Percentiles rank a stretch among this genome's conserved stretches.
These are phyloP conservation scores for Formica selysi DNA, from an alignment of 1,140 invertebrate genomes.

Conservation along the genomic window DNA sequence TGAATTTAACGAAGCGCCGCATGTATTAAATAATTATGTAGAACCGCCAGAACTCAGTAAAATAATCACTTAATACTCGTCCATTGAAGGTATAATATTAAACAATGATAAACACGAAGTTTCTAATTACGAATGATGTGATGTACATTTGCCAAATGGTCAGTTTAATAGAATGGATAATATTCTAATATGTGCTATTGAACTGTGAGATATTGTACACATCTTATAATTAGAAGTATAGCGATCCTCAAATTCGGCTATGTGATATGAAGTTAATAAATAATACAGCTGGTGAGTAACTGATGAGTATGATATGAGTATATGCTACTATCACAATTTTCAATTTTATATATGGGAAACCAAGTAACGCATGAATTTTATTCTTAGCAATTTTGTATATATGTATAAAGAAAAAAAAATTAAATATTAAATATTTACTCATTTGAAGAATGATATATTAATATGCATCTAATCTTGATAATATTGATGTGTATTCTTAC, in stretches of 20 bases:
- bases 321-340: conserved; percentile 36
- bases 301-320: conserved; percentile 72
- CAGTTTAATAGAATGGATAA: conserved; percentile 74
- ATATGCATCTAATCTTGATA: conserved; percentile 28
- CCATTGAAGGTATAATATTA: conserved; percentile 40
- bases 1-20: conserved; percentile 97
- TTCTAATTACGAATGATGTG: conserved; percentile 70
- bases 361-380: conserved; percentile 31
- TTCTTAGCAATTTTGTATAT: conserved; percentile 34
- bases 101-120: conserved; percentile 47
- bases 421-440: conserved; percentile 37
- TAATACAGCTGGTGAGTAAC: conserved; percentile 27
- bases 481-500: conserved; percentile 6
- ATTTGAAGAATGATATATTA: conserved; percentile 10
- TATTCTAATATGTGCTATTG: conserved; percentile 78
- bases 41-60: conserved; percentile 85
- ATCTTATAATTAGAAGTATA: conserved; percentile 69
- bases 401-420: conserved; percentile 33
- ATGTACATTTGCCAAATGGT: conserved; percentile 83
- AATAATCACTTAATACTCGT: conserved; percentile 82
- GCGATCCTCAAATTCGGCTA: conserved; percentile 65
- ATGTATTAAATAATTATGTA: conserved; percentile 90
- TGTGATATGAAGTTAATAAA: conserved; percentile 69
- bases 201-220: conserved; percentile 83
- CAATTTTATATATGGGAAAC: conserved; percentile 19